phyloP scores from a whole-genome alignment of 2,113 vertebrate species.

The Bubo scandiacus region DNA sequence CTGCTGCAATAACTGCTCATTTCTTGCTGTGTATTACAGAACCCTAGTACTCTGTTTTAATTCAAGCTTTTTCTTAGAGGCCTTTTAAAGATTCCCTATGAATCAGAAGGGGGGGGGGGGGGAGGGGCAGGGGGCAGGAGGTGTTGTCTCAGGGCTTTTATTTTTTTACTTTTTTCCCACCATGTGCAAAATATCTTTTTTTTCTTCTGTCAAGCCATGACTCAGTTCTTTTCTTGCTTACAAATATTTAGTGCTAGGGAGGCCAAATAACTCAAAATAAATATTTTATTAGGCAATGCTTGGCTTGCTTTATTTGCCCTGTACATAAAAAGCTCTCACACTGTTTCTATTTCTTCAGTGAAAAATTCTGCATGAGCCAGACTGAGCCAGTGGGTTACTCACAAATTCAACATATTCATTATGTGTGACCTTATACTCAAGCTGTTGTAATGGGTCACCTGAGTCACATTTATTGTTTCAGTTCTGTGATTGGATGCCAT shows the following conservation, averaged over 20 bases:
- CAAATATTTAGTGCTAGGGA: background rate
- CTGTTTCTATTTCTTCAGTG: conserved; percentile 16
- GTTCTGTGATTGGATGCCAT: background rate
- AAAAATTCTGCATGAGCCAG: background rate
- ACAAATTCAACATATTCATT: background rate
- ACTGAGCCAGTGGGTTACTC: background rate
- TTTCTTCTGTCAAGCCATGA: background rate
- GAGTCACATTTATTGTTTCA: conserved; percentile 6
- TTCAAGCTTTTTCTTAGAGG: background rate
- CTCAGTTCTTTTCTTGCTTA: background rate
- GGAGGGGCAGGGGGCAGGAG: fast-evolving
- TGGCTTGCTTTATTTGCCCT: conserved; percentile 27
- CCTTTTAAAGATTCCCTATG: background rate
- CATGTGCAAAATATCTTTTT: background rate
- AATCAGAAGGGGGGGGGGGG: fast-evolving
- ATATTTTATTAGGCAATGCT: conserved; percentile 4
- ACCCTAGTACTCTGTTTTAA: background rate
- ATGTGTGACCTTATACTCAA: background rate
- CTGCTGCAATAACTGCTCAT: background rate
- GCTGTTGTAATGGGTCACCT: conserved; percentile 29
- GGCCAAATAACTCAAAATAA: conserved; percentile 10
- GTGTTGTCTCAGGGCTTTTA: background rate
- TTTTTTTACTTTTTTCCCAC: background rate
- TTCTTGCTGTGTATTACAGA: background rate
- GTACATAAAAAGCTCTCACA: background rate